Evolutionary conservation across 1,140 invertebrate genomes (phyloP).

Genomic region (Melitaea cinxia): DNA sequence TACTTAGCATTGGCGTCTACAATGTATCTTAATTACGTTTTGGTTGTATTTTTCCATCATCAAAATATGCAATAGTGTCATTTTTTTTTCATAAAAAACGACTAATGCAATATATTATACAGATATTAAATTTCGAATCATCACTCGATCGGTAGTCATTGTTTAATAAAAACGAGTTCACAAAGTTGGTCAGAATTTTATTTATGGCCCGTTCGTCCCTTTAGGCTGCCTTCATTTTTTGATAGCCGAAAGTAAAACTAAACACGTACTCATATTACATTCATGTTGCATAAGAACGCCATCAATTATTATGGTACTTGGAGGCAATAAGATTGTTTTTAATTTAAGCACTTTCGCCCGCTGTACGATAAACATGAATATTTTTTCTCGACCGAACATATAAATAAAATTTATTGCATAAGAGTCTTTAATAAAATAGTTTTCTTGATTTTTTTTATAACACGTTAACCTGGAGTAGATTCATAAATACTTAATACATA

Average conservation of each 20-base stretch:
- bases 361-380: neutral
- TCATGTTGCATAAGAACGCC: neutral
- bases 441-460: neutral
- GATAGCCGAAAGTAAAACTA: conserved; percentile 16
- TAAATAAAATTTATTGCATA: conserved; percentile 4
- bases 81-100: too few relatives aligned
- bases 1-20: too few relatives aligned
- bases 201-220: neutral
- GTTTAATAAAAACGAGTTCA: too few relatives aligned
- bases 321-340: conserved; percentile 13
- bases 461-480: neutral
- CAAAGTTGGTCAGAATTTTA: too few relatives aligned
- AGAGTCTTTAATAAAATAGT: conserved; percentile 6
- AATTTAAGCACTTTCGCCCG: conserved; percentile 18
- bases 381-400: neutral
- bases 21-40: too few relatives aligned
- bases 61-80: too few relatives aligned
- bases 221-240: neutral
- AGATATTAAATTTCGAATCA: too few relatives aligned
- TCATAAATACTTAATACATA: conserved; percentile 8
- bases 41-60: too few relatives aligned
- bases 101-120: too few relatives aligned
- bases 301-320: conserved; percentile 17
- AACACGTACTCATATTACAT: conserved; percentile 6
- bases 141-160: too few relatives aligned